Evolutionary conservation across 2,888 invertebrate genomes (phyloP), one percentile per base, ranked within the genome.

Genomic region (Nephrotoma flavescens): DNA sequence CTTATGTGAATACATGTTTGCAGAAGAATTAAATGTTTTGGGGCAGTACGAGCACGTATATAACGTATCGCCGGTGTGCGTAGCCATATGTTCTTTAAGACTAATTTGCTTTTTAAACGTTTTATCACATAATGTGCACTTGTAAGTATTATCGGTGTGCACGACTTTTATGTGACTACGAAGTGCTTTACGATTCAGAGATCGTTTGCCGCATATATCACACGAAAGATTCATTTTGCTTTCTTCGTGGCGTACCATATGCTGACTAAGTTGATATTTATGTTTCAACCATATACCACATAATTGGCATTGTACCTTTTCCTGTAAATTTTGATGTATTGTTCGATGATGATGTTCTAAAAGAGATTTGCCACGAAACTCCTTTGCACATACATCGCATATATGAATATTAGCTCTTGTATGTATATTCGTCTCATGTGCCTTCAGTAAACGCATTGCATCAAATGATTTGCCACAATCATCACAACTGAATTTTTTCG

Each of bases 21-120:
- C 87, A 45, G 87, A 87, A 1, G 88, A 87, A 86, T 88, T 88
- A 85, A 88, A 88, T 42, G 87, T 88, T 87, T 88, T 88, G 15
- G 87, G 85, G 87, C 88, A 88, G 86, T 88, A 88, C 9, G 86
- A 71, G 86, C 88, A 88, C 9, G 86, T 87, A 41, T 88, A 88
- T 15, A 88, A 87, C 83, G 71, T 84, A 41, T 87, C 87, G 6
- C 88, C 87, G 3, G 88, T 88, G 42, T 88, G 88, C 7, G 87
- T 86, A 2, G 88, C 87, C 71, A 88, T 88, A 86, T 88, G 88
- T 86, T 88, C 88, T 87, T 88, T 85, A 7, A 88, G 44, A 19
- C 42, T 83, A 83, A 87, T 86, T 42, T 88, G 31, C 15, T 87
- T 86, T 42, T 88, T 88, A 47, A 88, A 88, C 42, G 87, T 86